Evolutionary conservation across 2,113 vertebrate species (phyloP).

Genomic region (Promerops cafer): DNA sequence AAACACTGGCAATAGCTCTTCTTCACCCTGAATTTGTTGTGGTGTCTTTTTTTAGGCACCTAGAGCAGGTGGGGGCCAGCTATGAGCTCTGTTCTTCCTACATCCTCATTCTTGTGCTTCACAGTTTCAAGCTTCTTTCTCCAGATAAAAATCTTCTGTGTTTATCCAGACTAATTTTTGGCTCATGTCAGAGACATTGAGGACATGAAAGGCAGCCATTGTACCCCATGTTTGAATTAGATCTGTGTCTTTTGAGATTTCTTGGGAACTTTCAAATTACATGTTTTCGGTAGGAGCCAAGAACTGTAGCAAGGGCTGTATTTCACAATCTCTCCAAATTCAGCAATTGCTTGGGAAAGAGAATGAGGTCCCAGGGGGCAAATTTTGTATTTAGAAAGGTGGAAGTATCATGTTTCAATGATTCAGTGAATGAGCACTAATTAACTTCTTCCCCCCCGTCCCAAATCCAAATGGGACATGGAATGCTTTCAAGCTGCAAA

Average conservation of each 20-base stretch:
- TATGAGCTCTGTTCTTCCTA: background rate
- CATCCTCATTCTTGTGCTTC: background rate
- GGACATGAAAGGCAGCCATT: background rate
- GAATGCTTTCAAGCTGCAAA: background rate
- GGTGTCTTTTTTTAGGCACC: background rate
- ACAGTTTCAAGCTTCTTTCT: background rate
- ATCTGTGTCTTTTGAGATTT: slow-evolving; percentile 5
- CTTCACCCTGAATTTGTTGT: background rate
- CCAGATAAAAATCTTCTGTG: background rate
- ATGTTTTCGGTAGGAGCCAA: background rate
- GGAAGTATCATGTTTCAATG: background rate
- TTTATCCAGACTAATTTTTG: slow-evolving; percentile 23
- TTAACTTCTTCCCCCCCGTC: background rate
- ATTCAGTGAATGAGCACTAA: background rate
- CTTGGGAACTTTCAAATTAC: slow-evolving; percentile 6
- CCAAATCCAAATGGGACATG: background rate
- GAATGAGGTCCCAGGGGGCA: background rate
- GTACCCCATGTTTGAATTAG: background rate
- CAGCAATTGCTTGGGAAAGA: background rate
- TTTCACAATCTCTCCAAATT: background rate
- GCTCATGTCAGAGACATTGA: background rate
- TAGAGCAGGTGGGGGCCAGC: background rate
- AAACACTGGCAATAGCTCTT: background rate
- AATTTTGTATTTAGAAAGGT: background rate
- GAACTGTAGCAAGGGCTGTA: background rate